A percentile compares a stretch with the other conserved stretches of the same genome.
Evolutionary conservation across 2,888 invertebrate genomes (phyloP).

Genomic region (Biston stratarius): DNA sequence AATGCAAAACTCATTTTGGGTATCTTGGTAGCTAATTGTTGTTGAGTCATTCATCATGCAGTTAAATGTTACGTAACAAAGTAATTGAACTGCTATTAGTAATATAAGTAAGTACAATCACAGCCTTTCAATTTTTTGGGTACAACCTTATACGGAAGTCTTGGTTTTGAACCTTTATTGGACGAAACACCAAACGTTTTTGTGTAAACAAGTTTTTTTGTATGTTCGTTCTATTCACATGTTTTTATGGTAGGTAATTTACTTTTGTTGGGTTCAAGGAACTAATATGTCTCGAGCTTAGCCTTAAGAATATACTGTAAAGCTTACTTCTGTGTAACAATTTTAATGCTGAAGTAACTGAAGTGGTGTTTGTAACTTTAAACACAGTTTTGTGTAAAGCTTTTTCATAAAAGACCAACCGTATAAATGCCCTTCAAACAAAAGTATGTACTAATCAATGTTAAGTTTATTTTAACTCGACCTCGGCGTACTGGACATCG

Average conservation of each 20-base stretch:
- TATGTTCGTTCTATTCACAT: not conserved
- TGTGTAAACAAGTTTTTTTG: not conserved
- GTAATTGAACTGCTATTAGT: constrained; percentile 2
- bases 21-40: constrained; percentile 1
- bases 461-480: constrained; percentile 26
- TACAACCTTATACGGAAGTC: constrained; percentile 1
- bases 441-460: constrained; percentile 25
- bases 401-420: not conserved
- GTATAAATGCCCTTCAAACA: constrained; percentile 12
- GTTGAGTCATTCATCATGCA: constrained; percentile 2
- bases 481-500: constrained; percentile 20
- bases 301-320: too few relatives aligned
- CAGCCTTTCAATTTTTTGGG: too few relatives aligned
- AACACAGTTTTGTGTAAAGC: too few relatives aligned
- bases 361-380: too few relatives aligned
- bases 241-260: not conserved
- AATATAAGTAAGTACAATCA: not conserved
- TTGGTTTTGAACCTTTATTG: not conserved
- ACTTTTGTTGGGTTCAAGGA: not conserved
- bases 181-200: not conserved
- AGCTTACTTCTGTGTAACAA: too few relatives aligned
- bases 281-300: not conserved
- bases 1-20: not conserved
- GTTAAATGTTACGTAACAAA: constrained; percentile 4
- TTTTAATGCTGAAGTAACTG: too few relatives aligned